These are phyloP conservation scores for Centropus bengalensis DNA, from an alignment of 2,113 vertebrate species.

Conservation along the genomic window DNA sequence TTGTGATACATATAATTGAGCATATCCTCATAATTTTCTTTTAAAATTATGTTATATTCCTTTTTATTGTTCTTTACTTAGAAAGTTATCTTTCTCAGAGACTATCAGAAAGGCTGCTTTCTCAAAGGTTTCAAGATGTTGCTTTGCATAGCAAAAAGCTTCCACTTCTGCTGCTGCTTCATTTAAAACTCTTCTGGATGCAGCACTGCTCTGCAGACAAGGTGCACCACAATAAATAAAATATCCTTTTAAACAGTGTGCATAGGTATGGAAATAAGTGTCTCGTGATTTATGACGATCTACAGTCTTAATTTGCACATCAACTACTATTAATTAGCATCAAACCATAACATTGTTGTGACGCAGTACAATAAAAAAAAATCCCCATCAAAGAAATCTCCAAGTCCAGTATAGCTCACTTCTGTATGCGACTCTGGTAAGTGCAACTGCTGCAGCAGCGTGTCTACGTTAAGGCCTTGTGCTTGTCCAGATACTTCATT, in stretches of 20 bases:
- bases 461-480: background rate
- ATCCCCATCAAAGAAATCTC: rapidly evolving
- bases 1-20: background rate
- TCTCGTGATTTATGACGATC: background rate
- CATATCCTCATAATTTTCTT: background rate
- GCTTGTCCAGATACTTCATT: background rate
- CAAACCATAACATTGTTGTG: background rate
- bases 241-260: background rate
- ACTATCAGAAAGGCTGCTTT: background rate
- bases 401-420: background rate
- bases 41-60: background rate
- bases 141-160: background rate
- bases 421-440: background rate
- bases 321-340: background rate
- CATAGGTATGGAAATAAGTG: background rate
- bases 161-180: background rate
- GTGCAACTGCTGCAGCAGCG: background rate
- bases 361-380: background rate
- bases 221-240: background rate
- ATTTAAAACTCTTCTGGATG: background rate
- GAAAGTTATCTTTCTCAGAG: background rate
- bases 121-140: background rate
- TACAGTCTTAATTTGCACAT: background rate
- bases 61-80: background rate
- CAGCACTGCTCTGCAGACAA: background rate